A percentile compares a stretch with the other conserved stretches of the same genome.
phyloP scores from a whole-genome alignment of 2,797 vertebrate genomes.

The Sylvilagus floridanus region DNA sequence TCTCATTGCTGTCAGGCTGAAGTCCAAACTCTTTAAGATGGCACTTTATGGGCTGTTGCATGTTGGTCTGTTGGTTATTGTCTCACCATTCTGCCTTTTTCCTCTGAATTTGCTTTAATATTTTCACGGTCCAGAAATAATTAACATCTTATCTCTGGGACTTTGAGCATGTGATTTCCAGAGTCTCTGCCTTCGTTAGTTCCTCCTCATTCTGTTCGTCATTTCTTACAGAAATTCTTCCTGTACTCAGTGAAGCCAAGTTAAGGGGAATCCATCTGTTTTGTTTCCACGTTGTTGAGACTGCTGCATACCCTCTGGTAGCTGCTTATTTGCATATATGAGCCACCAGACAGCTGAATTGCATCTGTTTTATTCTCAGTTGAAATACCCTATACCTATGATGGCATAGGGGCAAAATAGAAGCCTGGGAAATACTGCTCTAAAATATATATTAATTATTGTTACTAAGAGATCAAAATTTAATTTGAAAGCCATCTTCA shows the following conservation, averaged over 20 bases:
- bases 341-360: neutral
- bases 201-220: neutral
- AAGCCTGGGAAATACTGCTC: conserved; percentile 26
- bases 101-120: neutral
- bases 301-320: neutral
- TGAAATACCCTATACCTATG: neutral
- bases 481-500: conserved; percentile 22
- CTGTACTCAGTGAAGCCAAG: neutral
- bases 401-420: neutral
- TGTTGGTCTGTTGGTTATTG: neutral
- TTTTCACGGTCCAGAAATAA: neutral
- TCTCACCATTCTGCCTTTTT: neutral
- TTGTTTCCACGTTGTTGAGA: neutral
- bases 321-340: neutral
- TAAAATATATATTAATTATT: neutral
- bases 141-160: neutral
- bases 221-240: conserved; percentile 1
- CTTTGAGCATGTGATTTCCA: neutral
- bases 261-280: neutral
- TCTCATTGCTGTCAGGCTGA: neutral
- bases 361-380: neutral
- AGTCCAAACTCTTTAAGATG: neutral
- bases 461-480: conserved; percentile 8
- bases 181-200: neutral
- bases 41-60: neutral